Conservation (phyloP, 2,113 vertebrate genomes). For the Burhinus oedicnemus region DNA sequence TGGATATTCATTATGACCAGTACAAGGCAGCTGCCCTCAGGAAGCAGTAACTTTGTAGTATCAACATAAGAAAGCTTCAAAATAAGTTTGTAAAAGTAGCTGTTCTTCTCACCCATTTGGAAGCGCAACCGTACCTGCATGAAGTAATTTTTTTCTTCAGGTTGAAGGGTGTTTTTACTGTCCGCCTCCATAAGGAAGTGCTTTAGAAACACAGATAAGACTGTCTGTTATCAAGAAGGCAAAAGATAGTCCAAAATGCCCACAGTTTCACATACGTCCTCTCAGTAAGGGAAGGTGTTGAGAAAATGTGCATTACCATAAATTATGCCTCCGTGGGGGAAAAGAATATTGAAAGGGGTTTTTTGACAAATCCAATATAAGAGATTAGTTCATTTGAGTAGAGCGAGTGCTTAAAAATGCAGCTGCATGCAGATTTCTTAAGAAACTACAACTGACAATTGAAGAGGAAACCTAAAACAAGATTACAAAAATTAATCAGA, state of each 20-base stretch:
- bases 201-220: constrained; percentile 66
- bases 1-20: not conserved
- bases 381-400: constrained; percentile 33
- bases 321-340: not conserved
- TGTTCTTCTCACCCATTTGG: not conserved
- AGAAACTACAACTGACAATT: constrained; percentile 52
- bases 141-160: constrained; percentile 26
- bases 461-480: constrained; percentile 59
- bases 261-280: constrained; percentile 78
- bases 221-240: constrained; percentile 77
- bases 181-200: constrained; percentile 71
- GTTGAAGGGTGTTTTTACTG: constrained; percentile 60
- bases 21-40: not conserved
- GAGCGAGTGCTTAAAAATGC: constrained; percentile 28
- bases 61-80: not conserved
- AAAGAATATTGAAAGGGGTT: not conserved
- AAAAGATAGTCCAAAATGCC: constrained; percentile 71
- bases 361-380: constrained; percentile 9
- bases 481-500: constrained; percentile 59
- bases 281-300: constrained; percentile 73
- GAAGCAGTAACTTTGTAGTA: not conserved
- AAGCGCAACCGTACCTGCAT: not conserved
- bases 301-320: constrained; percentile 19
- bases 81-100: not conserved
- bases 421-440: constrained; percentile 49